These are phyloP conservation scores for Axinella damicornis DNA, from an alignment of 37 sponge, comb jelly and placozoan genomes.

Conservation along the genomic window DNA sequence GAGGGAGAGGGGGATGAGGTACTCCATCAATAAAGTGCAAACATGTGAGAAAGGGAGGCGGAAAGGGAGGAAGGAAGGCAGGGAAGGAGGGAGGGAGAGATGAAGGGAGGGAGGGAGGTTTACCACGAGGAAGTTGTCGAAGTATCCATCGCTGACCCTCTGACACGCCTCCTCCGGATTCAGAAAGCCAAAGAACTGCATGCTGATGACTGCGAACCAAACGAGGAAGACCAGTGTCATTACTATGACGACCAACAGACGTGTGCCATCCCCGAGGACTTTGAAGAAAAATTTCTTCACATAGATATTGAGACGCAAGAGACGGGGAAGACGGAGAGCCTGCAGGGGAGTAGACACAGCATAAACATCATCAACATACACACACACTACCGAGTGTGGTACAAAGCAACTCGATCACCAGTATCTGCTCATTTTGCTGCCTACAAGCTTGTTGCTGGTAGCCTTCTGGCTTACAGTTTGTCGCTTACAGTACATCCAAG, in stretches of 20 bases:
- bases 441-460: too few relatives aligned
- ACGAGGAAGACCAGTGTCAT: slow-evolving; percentile 25
- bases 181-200: slow-evolving; percentile 54
- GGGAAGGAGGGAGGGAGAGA: background rate
- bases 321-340: slow-evolving; percentile 51
- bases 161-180: background rate
- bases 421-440: too few relatives aligned
- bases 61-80: background rate
- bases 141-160: slow-evolving; percentile 22
- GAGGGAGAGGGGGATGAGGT: too few relatives aligned
- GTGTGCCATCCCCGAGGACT: slow-evolving; percentile 32
- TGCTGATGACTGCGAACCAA: slow-evolving; percentile 28
- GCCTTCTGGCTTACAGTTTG: too few relatives aligned
- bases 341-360: background rate
- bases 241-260: slow-evolving; percentile 10
- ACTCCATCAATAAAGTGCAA: too few relatives aligned
- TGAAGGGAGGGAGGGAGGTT: background rate
- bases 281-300: slow-evolving; percentile 35
- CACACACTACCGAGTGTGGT: too few relatives aligned
- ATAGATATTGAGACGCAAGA: slow-evolving; percentile 2
- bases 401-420: too few relatives aligned
- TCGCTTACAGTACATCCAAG: too few relatives aligned
- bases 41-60: background rate
- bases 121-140: slow-evolving; percentile 50
- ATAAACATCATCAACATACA: too few relatives aligned